Evolutionary conservation across 2,797 vertebrate species (phyloP).

Genomic region (Ambastaia sidthimunki): DNA sequence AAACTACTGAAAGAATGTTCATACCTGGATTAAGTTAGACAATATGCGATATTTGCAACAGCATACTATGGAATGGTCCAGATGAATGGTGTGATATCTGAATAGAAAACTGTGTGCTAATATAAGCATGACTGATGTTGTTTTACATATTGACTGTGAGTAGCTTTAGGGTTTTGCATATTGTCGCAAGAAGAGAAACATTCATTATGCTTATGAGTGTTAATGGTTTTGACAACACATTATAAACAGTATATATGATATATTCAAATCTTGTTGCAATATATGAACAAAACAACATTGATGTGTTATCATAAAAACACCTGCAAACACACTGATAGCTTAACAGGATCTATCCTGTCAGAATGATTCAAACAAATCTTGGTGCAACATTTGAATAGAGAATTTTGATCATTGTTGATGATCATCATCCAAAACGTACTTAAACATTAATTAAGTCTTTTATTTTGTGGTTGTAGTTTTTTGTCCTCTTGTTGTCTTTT

Average conservation of each 20-base stretch:
- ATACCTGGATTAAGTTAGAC: not conserved
- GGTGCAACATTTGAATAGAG: not conserved
- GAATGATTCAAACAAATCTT: not conserved
- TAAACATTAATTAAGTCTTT: no score
- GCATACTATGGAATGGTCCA: not conserved
- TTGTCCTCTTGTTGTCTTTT: no score
- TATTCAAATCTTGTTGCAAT: no score
- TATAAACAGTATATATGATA: no score
- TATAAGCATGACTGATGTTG: not conserved
- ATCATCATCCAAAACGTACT: no score
- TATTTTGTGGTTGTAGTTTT: no score
- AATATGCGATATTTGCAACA: not conserved
- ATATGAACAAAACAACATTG: no score
- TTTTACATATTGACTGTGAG: not conserved
- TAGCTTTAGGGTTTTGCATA: not conserved
- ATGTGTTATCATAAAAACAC: no score
- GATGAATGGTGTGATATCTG: constrained; percentile 5
- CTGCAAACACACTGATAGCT: not conserved
- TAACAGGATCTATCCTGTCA: no score
- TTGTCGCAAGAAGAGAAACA: not conserved
- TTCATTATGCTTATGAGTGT: no score
- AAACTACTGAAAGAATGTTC: not conserved
- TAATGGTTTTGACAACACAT: no score
- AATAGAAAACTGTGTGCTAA: constrained; percentile 6
- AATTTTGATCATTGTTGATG: not conserved